These are phyloP conservation scores for Salarias fasciatus DNA, from an alignment of 2,797 vertebrate species.

Conservation along the genomic window DNA sequence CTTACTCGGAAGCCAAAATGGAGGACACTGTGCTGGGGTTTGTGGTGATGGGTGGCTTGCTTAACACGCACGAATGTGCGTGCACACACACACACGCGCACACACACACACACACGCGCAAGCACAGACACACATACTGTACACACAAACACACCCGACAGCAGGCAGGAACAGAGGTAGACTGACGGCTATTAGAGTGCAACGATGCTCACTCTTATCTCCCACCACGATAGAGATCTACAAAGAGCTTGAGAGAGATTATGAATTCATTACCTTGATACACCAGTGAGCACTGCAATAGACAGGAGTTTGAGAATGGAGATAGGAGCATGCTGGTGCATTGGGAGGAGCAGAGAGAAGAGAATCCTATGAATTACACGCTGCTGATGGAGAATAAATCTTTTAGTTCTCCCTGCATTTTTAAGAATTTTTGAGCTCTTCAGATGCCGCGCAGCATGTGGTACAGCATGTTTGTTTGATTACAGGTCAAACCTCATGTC, in stretches of 20 bases:
- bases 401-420: not conserved
- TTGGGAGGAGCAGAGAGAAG: constrained; percentile 37
- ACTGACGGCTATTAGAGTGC: constrained; percentile 79
- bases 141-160: constrained; percentile 27
- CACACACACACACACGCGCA: constrained; percentile 28
- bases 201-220: constrained; percentile 79
- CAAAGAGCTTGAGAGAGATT: constrained; percentile 81
- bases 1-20: constrained; percentile 44
- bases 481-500: not conserved
- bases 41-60: constrained; percentile 38
- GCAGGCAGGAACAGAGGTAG: constrained; percentile 62
- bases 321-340: constrained; percentile 42
- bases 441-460: not conserved
- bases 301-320: constrained; percentile 61
- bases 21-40: constrained; percentile 20
- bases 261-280: constrained; percentile 85
- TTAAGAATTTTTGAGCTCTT: not conserved
- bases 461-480: not conserved
- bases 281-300: constrained; percentile 68
- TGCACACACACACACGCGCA: constrained; percentile 29
- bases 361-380: constrained; percentile 41
- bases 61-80: constrained; percentile 28
- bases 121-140: constrained; percentile 14
- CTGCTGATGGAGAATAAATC: constrained; percentile 37
- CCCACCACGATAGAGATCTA: constrained; percentile 80